phyloP scores from a whole-genome alignment of 2,888 invertebrate genomes.

The Polymixis lichenea region DNA sequence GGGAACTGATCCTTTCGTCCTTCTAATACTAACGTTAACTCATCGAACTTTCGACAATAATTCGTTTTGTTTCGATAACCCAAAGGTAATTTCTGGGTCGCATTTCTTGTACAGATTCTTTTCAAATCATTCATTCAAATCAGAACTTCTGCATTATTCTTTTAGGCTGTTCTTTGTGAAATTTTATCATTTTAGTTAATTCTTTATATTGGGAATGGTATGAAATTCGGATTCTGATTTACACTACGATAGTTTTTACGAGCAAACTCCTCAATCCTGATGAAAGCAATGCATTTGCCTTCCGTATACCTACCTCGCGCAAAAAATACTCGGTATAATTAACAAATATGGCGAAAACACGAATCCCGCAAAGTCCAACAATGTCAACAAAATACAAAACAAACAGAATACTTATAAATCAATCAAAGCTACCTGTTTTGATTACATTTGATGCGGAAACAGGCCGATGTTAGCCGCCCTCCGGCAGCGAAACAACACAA shows the following conservation, averaged over 20 bases:
- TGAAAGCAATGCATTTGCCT: neutral
- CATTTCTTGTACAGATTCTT: neutral
- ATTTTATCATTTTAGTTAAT: neutral
- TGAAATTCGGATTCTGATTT: neutral
- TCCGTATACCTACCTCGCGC: neutral
- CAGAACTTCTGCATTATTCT: neutral
- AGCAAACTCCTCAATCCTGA: neutral
- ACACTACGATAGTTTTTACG: neutral
- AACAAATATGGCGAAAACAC: neutral
- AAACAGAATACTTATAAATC: conserved; percentile 38
- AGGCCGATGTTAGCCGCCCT: conserved; percentile 18
- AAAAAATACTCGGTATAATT: neutral
- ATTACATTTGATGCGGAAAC: conserved; percentile 30
- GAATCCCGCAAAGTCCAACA: neutral
- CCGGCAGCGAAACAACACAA: conserved; percentile 27
- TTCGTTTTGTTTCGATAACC: conserved; percentile 19
- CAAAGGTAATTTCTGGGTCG: conserved; percentile 16
- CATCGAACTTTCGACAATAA: conserved; percentile 14
- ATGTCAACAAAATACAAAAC: conserved; percentile 3
- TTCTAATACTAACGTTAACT: conserved; percentile 7
- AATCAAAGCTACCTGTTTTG: conserved; percentile 40
- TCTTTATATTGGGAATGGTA: neutral
- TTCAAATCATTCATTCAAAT: too few relatives aligned
- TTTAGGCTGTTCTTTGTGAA: neutral
- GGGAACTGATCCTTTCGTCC: conserved; percentile 26